Evolutionary conservation across 2,797 vertebrate species (phyloP).

Genomic region (Pangasius krempfi): DNA sequence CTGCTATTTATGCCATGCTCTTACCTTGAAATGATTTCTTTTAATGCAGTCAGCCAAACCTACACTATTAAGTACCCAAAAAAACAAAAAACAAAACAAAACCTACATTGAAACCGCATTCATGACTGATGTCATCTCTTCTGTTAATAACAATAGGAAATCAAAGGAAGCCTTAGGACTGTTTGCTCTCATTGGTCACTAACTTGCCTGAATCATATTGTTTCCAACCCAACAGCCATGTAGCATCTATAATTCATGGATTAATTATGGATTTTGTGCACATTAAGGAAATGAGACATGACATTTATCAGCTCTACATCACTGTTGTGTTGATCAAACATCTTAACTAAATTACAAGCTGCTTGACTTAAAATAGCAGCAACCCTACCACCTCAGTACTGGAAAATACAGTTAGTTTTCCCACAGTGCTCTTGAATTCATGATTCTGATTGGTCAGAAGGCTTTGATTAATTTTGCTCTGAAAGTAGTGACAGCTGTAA

Average conservation of each 20-base stretch:
- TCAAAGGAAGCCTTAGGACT: background rate
- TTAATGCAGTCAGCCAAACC: background rate
- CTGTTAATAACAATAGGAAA: background rate
- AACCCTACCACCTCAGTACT: background rate
- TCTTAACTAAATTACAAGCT: background rate
- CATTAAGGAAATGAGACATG: background rate
- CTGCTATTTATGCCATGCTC: background rate
- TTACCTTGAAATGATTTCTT: background rate
- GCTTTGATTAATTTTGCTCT: background rate
- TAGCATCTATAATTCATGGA: background rate
- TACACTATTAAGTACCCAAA: background rate
- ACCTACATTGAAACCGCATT: background rate
- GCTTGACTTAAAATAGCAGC: background rate
- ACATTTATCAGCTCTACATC: background rate
- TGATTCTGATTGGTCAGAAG: background rate
- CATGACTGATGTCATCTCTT: background rate
- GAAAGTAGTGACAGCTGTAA: background rate
- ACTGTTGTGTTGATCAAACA: background rate
- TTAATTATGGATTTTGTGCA: constrained; percentile 7
- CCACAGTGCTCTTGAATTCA: background rate
- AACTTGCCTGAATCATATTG: background rate
- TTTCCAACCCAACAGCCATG: background rate
- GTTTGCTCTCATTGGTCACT: background rate
- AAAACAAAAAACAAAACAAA: too few relatives aligned
- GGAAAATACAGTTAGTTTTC: background rate